These are phyloP conservation scores for Eristalis arbustorum DNA, from an alignment of 2,888 invertebrate genomes.

Conservation along the genomic window DNA sequence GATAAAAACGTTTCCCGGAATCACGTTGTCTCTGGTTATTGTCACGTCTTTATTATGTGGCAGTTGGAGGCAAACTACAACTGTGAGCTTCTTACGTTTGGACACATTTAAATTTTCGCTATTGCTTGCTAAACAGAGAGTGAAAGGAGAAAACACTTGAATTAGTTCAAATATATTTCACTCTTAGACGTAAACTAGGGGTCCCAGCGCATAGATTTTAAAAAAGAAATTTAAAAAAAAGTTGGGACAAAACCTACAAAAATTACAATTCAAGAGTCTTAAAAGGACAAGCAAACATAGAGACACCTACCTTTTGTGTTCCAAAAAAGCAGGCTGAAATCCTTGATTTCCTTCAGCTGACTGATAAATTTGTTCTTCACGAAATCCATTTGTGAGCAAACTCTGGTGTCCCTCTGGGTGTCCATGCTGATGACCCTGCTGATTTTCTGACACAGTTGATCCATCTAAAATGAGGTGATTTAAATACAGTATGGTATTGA, in stretches of 20 bases:
- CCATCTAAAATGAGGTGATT: not conserved
- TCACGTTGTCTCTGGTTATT: constrained; percentile 4
- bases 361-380: not conserved
- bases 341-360: not conserved
- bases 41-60: not conserved
- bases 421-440: not conserved
- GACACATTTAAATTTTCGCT: constrained; percentile 47
- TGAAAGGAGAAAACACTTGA: not conserved
- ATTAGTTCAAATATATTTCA: no score
- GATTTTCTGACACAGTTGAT: not conserved
- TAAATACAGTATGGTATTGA: not conserved
- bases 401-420: not conserved
- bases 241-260: no score
- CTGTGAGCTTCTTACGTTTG: constrained; percentile 17
- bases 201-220: no score
- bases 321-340: not conserved
- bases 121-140: constrained; percentile 44
- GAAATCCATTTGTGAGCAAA: not conserved
- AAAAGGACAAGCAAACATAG: no score
- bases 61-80: constrained; percentile 13
- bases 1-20: constrained; percentile 29
- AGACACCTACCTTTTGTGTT: not conserved
- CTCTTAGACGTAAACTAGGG: no score
- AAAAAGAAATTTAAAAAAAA: no score
- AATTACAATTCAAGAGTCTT: no score